Base-by-base conservation (phyloP, 35 echinoderm and acorn worm genomes). In the Anneissia japonica region DNA sequence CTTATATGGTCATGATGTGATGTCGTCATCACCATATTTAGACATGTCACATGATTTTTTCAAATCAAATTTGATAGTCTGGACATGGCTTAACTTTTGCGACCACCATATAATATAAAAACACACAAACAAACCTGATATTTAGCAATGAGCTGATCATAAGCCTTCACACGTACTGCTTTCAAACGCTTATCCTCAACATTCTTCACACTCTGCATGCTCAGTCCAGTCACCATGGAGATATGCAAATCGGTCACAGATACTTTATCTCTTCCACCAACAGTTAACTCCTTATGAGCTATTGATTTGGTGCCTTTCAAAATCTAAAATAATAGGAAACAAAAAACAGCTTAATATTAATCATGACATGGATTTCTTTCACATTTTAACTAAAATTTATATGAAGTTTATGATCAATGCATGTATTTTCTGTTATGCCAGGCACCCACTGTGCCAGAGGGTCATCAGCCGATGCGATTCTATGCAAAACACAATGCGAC, bases 211-310 rank as follows among this genome's bases (percentile, higher is more conserved):
- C 46, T 84, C 6, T 40, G 35, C 4, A 91, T 29, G 36, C 72
- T 78, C 46, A 91, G 84, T 0, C 89, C 89, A 30, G 89, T 91
- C 13, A 91, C 89, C 83, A 91, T 84, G 83, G 74, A 80, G 80
- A 91, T 51, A 11, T 91, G 77, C 21, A 91, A 34, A 32, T 86
- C 75, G 16, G 79, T 83, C 30, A 91, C 77, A 32, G 84, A 83
- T 26, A 91, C 89, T 81, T 91, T 91, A 74, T 91, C 89, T n/a
- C n/a, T n/a, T 5, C 16, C 31, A 5, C 39, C 34, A 11, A 91
- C 89, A 74, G 76, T 74, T 0, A 91, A 41, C 31, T 81, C 76
- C 51, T 64, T 80, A 21, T 80, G 75, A 17, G 82, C 89, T 19
- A 91, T 74, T 0, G 81, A 7, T 17, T 91, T 83, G 32, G 74